These are phyloP conservation scores for Tachysurus vachellii DNA, from an alignment of 2,113 vertebrate genomes.

Conservation along the genomic window DNA sequence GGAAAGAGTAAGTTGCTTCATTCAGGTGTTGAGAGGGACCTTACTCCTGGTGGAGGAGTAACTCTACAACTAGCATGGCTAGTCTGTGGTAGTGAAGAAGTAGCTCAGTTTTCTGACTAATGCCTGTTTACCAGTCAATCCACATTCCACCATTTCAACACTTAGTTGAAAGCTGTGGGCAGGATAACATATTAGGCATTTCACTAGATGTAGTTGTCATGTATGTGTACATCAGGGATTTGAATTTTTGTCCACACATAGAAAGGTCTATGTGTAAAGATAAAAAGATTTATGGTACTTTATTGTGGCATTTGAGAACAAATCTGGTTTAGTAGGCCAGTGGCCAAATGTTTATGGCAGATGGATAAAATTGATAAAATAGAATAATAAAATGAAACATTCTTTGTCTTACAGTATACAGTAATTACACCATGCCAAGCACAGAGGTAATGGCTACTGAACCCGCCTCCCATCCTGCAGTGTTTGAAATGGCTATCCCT, in stretches of 20 bases:
- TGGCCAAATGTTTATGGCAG: not conserved
- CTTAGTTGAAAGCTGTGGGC: not conserved
- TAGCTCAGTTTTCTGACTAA: not conserved
- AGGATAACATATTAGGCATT: not conserved
- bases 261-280: not conserved
- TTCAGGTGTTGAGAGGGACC: not conserved
- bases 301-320: not conserved
- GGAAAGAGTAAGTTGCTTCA: not conserved
- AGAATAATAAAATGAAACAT: not conserved
- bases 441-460: not conserved
- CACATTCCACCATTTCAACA: not conserved
- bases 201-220: not conserved
- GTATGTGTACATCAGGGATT: no score
- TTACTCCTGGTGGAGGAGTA: not conserved
- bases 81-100: not conserved
- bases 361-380: no score
- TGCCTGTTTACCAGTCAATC: not conserved
- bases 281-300: not conserved
- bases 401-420: not conserved
- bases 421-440: slow-evolving; percentile 6
- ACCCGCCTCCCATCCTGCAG: slow-evolving; percentile 21
- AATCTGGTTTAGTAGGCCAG: not conserved
- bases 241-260: not conserved
- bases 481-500: slow-evolving; percentile 11
- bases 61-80: not conserved